Percentiles rank a stretch among this genome's conserved stretches.
Evolutionary conservation across 2,797 vertebrate genomes (phyloP).

Genomic region (Podargus strigoides): DNA sequence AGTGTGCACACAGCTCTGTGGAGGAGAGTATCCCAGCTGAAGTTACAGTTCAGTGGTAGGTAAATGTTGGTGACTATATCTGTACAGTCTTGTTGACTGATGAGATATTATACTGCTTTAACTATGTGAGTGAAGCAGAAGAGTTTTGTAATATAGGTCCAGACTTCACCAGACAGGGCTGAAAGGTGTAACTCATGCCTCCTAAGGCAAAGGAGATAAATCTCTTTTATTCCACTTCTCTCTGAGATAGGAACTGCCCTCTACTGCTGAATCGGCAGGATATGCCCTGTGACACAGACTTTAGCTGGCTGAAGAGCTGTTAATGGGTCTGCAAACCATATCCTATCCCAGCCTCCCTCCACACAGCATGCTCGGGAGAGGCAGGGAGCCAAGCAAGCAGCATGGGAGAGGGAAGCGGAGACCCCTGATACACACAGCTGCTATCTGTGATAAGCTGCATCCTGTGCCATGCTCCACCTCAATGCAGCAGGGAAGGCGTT

Average conservation of each 20-base stretch:
- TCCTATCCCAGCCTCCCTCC: background rate
- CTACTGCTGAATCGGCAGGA: conserved; percentile 22
- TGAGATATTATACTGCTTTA: background rate
- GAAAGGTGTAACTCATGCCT: background rate
- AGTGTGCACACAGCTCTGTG: background rate
- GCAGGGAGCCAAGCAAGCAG: background rate
- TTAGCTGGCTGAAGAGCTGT: background rate
- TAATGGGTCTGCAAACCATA: background rate
- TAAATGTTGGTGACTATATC: background rate
- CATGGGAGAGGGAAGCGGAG: background rate
- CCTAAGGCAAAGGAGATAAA: background rate
- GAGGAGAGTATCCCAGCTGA: background rate
- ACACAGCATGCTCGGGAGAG: accelerated
- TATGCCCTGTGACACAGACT: background rate
- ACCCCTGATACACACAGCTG: conserved; percentile 8
- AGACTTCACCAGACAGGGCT: background rate
- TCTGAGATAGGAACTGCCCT: background rate
- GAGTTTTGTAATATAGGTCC: background rate
- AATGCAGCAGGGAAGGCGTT: background rate
- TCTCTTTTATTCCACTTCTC: background rate
- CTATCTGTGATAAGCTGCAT: conserved; percentile 41
- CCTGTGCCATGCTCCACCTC: conserved; percentile 22
- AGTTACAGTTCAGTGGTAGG: background rate
- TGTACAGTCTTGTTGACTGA: background rate
- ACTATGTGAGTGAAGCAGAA: background rate